Evolutionary conservation across 1,140 invertebrate species (phyloP).

Genomic region (Anastrepha obliqua): DNA sequence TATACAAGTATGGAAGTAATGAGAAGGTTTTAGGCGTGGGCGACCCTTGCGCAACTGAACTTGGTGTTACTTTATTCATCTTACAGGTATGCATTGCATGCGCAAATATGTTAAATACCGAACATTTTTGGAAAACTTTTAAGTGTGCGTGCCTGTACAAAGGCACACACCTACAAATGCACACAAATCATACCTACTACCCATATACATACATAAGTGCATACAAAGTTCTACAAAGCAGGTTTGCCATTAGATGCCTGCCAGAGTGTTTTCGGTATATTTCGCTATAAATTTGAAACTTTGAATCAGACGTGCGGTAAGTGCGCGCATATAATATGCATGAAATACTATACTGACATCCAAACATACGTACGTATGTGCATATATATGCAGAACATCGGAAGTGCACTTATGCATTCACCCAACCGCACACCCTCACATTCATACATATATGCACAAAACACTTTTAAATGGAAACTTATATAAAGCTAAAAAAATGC

Average conservation of each 20-base stretch:
- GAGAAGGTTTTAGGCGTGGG: slow-evolving; percentile 29
- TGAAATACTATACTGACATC: neutral
- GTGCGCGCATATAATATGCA: slow-evolving; percentile 36
- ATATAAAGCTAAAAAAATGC: neutral
- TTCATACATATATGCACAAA: neutral
- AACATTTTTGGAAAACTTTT: slow-evolving; percentile 43
- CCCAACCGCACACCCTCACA: neutral
- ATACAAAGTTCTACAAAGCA: neutral
- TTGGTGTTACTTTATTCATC: slow-evolving; percentile 44
- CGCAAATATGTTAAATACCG: slow-evolving; percentile 48
- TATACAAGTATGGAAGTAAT: neutral
- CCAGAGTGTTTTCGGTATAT: slow-evolving; percentile 9
- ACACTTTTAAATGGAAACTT: neutral
- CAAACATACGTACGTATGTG: neutral
- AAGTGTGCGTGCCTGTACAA: neutral
- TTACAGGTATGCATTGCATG: slow-evolving; percentile 13
- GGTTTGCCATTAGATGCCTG: slow-evolving; percentile 34
- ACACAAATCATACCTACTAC: neutral
- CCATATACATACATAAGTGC: neutral
- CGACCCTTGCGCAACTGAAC: slow-evolving; percentile 36
- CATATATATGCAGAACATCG: neutral
- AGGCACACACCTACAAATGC: neutral
- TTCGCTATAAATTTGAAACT: slow-evolving; percentile 50
- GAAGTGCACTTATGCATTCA: slow-evolving; percentile 51
- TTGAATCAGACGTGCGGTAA: slow-evolving; percentile 50